Base-by-base conservation (phyloP, 2,797 vertebrate genomes). In the Adelosebastes latens region DNA sequence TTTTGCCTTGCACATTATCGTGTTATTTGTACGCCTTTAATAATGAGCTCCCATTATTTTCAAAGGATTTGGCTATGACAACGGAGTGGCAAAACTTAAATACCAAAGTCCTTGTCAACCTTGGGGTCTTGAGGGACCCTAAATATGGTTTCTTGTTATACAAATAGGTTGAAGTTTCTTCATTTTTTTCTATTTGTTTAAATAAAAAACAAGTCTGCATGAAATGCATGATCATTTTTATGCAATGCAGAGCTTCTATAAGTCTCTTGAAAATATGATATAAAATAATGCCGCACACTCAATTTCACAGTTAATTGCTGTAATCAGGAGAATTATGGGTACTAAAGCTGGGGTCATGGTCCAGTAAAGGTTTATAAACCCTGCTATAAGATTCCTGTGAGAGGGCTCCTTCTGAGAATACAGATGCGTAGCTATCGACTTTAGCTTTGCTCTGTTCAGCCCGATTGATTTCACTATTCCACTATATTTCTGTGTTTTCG, bases 311-410 rank as follows among this genome's bases (percentile, higher is more conserved):
- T 83, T 75, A 83, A 84, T 85, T 87, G 76, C 78, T 64, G 22
- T 49, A 60, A 71, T 81, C 66, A 79, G 55, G 59, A 31, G 39
- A 83, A 29, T 85, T 58, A 60, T 82, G 27, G 72, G 10, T 34
- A 14, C 31, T 78, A 66, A 82, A 82, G 61, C 36, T 34, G 22
- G 36, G 55, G 65, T 89, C 76, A 77, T 58, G 75, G 65, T 78
- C 70, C n/a, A 67, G 66, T 87, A 81, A 85, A 84, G 55, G 68
- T 80, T 87, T 69, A 85, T 56, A 88, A 89, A 83, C 6, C 4
- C 1, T 72, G 55, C 31, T 74, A 13, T 14, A 32, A 32, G 29
- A 77, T 46, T 56, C 63, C 32, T 36, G 13, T 31, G 55, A 58
- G 22, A 66, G 52, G 27, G 31, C 53, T 65, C 46, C 29, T 27